A percentile compares a stretch with the other conserved stretches of the same genome.
phyloP scores from a whole-genome alignment of 2,797 vertebrate genomes.

The Carcharodon carcharias region DNA sequence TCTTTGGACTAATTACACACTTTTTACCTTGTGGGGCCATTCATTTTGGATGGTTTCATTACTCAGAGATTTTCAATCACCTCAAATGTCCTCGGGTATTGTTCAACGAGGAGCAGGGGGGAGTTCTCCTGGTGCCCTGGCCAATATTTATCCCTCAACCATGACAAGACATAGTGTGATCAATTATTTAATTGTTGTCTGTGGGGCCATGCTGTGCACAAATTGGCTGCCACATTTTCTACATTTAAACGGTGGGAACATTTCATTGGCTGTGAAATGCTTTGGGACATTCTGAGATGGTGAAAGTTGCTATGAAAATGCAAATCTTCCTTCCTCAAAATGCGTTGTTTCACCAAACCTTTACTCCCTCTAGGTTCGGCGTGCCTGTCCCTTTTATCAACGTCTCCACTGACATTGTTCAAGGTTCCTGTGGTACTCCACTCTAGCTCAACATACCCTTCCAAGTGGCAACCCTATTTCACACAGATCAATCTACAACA shows the following conservation, averaged over 20 bases:
- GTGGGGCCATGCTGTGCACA: neutral
- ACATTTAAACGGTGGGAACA: neutral
- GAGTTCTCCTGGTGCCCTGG: neutral
- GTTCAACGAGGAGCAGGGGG: neutral
- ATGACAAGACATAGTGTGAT: neutral
- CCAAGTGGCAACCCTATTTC: neutral
- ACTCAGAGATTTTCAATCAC: neutral
- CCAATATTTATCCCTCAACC: neutral
- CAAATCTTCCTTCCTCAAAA: neutral
- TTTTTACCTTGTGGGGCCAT: neutral
- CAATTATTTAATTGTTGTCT: neutral
- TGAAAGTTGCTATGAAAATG: neutral
- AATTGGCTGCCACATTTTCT: neutral
- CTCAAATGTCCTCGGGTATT: neutral
- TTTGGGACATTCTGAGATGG: neutral
- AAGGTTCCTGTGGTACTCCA: neutral
- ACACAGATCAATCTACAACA: neutral
- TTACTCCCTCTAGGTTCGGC: neutral
- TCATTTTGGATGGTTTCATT: neutral
- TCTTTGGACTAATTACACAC: neutral
- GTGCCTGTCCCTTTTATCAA: neutral
- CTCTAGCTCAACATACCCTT: neutral
- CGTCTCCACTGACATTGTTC: too few relatives aligned
- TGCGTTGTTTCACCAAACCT: neutral
- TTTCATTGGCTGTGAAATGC: neutral